A percentile compares a stretch with the other conserved stretches of the same genome.
Evolutionary conservation across 2,797 vertebrate genomes (phyloP).

Genomic region (Hydrolagus colliei): DNA sequence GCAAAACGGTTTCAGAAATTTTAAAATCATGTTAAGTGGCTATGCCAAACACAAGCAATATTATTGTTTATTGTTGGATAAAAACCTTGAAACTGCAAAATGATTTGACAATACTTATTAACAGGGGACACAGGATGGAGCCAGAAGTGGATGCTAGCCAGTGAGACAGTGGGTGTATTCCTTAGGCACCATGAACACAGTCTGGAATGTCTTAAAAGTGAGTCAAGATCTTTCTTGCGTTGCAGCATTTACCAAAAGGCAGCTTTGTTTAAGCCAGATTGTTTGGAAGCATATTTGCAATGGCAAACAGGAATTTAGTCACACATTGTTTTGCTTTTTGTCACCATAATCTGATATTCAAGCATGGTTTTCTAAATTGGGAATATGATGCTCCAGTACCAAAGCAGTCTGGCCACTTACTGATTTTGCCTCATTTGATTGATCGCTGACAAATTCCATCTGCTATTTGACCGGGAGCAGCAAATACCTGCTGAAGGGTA

Average conservation of each 20-base stretch:
- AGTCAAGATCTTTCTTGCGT: too few relatives aligned
- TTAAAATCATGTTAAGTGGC: too few relatives aligned
- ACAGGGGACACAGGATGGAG: too few relatives aligned
- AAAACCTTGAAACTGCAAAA: too few relatives aligned
- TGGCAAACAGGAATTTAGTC: not conserved
- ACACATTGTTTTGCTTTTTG: not conserved
- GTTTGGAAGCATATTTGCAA: not conserved
- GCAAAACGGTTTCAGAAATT: too few relatives aligned
- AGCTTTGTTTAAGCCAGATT: not conserved
- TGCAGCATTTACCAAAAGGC: too few relatives aligned
- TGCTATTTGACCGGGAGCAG: not conserved
- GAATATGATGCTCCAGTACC: not conserved
- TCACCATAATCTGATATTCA: not conserved
- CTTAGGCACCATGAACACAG: not conserved
- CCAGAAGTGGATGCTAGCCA: too few relatives aligned
- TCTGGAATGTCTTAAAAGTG: not conserved
- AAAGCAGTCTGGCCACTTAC: not conserved
- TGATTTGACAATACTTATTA: too few relatives aligned
- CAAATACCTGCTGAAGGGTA: not conserved
- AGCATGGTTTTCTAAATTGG: not conserved
- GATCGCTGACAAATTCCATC: not conserved
- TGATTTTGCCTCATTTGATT: not conserved
- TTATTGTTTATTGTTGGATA: too few relatives aligned
- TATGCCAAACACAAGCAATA: too few relatives aligned
- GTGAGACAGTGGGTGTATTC: not conserved